phyloP scores from a whole-genome alignment of 2,888 invertebrate genomes.

The Thera obeliscata region DNA sequence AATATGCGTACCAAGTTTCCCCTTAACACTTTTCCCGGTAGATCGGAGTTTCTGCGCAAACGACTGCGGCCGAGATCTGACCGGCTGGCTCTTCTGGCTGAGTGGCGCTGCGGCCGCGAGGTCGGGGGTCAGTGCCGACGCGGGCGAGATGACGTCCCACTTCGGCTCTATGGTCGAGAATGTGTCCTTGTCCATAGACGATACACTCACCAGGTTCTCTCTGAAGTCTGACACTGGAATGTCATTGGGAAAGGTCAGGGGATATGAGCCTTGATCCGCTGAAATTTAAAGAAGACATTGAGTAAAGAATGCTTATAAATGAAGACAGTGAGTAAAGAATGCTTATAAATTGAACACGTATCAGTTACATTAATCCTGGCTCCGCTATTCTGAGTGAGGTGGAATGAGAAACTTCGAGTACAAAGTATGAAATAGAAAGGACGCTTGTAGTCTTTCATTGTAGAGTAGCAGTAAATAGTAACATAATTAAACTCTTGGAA shows the following conservation, averaged over 20 bases:
- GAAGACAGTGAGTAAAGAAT: background rate
- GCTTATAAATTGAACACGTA: background rate
- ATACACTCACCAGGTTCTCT: constrained; percentile 81
- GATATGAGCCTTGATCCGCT: constrained; percentile 13
- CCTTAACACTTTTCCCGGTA: constrained; percentile 93
- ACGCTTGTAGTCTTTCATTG: too few species aligned
- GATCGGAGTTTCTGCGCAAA: constrained; percentile 94
- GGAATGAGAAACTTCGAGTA: too few species aligned
- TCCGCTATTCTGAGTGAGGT: too few species aligned
- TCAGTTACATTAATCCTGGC: too few species aligned
- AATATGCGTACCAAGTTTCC: constrained; percentile 75
- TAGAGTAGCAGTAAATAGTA: too few species aligned
- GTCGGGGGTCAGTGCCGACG: constrained; percentile 42
- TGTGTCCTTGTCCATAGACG: constrained; percentile 71
- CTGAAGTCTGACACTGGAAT: constrained; percentile 85
- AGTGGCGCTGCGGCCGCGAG: constrained; percentile 45
- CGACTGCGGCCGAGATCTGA: constrained; percentile 88
- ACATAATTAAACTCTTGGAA: too few species aligned
- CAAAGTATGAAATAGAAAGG: too few species aligned
- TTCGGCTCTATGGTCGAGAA: constrained; percentile 64
- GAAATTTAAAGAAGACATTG: constrained; percentile 5
- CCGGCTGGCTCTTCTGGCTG: constrained; percentile 52
- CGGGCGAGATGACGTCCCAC: constrained; percentile 60
- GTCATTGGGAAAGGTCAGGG: constrained; percentile 16
- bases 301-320: background rate